These are phyloP conservation scores for Psephotus haematonotus DNA, from an alignment of 2,113 vertebrate species.

Conservation along the genomic window DNA sequence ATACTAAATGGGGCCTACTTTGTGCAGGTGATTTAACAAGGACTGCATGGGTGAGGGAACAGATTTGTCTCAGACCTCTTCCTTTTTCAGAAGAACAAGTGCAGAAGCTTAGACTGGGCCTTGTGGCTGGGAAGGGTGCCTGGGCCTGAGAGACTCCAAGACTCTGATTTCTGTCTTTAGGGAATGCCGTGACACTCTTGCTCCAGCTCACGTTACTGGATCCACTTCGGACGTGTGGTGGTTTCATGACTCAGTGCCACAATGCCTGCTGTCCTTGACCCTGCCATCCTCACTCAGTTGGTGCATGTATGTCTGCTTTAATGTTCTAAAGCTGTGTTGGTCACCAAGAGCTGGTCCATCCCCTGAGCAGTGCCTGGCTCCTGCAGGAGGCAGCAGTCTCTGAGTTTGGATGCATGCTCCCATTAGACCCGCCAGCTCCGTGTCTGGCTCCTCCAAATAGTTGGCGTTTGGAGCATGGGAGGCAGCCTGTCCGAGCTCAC, in stretches of 20 bases:
- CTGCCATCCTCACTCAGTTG: not conserved
- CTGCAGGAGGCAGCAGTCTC: not conserved
- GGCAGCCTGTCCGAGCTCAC: not conserved
- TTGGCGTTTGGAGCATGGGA: not conserved
- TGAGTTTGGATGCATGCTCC: not conserved
- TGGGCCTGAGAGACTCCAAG: not conserved
- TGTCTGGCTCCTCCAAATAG: conserved; percentile 19
- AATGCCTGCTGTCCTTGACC: not conserved
- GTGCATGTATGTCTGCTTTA: not conserved
- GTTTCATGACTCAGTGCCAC: not conserved
- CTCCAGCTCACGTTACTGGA: not conserved
- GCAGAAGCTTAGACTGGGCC: not conserved
- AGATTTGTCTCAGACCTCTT: not conserved
- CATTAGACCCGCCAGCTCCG: not conserved
- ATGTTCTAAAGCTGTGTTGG: not conserved
- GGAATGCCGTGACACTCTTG: not conserved
- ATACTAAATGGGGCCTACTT: not conserved
- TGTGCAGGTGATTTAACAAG: not conserved
- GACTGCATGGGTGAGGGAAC: not conserved
- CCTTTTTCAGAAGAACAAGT: not conserved
- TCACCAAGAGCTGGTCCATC: not conserved
- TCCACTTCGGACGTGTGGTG: accelerated
- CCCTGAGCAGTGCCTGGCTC: not conserved
- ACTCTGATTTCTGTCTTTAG: not conserved
- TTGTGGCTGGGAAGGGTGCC: not conserved